phyloP scores from a whole-genome alignment of 2,113 vertebrate genomes.

The Sciurus niger region DNA sequence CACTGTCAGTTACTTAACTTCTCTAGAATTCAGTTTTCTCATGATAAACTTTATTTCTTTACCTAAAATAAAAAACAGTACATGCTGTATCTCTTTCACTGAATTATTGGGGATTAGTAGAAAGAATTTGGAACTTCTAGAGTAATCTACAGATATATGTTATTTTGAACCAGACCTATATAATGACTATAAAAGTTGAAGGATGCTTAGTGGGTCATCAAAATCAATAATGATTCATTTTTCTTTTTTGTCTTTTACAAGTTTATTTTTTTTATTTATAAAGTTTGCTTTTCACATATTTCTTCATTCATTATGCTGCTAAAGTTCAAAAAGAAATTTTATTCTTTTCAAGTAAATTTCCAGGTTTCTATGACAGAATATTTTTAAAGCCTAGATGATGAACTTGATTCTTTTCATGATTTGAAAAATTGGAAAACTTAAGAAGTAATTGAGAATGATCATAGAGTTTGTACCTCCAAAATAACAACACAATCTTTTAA shows the following conservation, averaged over 20 bases:
- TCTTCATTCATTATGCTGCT: background rate
- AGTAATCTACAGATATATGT: background rate
- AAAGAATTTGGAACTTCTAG: background rate
- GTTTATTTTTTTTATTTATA: background rate
- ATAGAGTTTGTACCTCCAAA: slow-evolving; percentile 74
- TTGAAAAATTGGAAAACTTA: slow-evolving; percentile 82
- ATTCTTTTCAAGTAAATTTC: slow-evolving; percentile 67
- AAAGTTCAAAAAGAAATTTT: slow-evolving; percentile 62
- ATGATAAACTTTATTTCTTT: background rate
- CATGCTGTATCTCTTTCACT: background rate
- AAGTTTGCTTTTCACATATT: background rate
- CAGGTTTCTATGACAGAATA: slow-evolving; percentile 46
- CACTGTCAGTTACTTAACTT: background rate
- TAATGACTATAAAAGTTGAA: background rate
- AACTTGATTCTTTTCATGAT: slow-evolving; percentile 81
- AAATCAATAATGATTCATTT: background rate
- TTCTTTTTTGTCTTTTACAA: background rate
- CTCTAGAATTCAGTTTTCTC: background rate
- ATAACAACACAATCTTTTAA: slow-evolving; percentile 71
- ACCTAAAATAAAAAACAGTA: background rate
- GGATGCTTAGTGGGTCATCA: background rate
- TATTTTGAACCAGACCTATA: slow-evolving; percentile 3
- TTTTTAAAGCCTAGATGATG: slow-evolving; percentile 85
- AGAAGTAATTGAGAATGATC: slow-evolving; percentile 82
- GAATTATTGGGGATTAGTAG: background rate